Evolutionary conservation across 2,888 invertebrate genomes (phyloP).

Genomic region (Perdita meconis): DNA sequence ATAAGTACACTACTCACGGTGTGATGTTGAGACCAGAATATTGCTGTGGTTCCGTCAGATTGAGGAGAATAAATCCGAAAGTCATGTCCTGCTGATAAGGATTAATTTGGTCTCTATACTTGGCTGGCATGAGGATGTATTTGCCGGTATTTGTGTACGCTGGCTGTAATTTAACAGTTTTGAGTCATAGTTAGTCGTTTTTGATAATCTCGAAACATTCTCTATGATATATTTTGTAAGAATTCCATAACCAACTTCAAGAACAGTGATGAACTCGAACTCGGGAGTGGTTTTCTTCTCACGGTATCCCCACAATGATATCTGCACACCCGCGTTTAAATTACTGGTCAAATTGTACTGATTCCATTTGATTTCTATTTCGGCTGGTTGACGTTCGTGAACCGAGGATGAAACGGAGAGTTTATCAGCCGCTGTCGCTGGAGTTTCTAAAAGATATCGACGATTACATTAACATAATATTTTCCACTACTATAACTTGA

Average conservation of each 20-base stretch:
- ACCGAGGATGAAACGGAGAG: slow-evolving; percentile 91
- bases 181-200: too few relatives aligned
- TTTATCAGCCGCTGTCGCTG: slow-evolving; percentile 93
- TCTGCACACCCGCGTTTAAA: slow-evolving; percentile 90
- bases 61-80: slow-evolving; percentile 95
- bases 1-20: slow-evolving; percentile 88
- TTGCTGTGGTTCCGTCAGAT: slow-evolving; percentile 91
- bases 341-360: slow-evolving; percentile 93
- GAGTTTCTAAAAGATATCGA: slow-evolving; percentile 88
- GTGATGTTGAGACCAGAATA: slow-evolving; percentile 88
- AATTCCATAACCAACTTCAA: slow-evolving; percentile 86
- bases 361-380: slow-evolving; percentile 93
- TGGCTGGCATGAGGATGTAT: slow-evolving; percentile 90
- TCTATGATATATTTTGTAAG: too few relatives aligned
- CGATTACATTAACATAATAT: slow-evolving; percentile 11
- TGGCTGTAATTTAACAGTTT: too few relatives aligned
- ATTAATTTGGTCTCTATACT: slow-evolving; percentile 90
- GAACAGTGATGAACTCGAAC: slow-evolving; percentile 91
- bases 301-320: slow-evolving; percentile 95
- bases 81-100: slow-evolving; percentile 89
- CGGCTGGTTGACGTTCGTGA: slow-evolving; percentile 89
- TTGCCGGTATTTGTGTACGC: slow-evolving; percentile 88
- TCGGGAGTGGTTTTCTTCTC: slow-evolving; percentile 93
- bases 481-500: too few relatives aligned
- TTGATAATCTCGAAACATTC: too few relatives aligned